Evolutionary conservation across 2,113 vertebrate genomes (phyloP), one percentile per base, ranked within the genome.

Genomic region (Myiagra hebetior): DNA sequence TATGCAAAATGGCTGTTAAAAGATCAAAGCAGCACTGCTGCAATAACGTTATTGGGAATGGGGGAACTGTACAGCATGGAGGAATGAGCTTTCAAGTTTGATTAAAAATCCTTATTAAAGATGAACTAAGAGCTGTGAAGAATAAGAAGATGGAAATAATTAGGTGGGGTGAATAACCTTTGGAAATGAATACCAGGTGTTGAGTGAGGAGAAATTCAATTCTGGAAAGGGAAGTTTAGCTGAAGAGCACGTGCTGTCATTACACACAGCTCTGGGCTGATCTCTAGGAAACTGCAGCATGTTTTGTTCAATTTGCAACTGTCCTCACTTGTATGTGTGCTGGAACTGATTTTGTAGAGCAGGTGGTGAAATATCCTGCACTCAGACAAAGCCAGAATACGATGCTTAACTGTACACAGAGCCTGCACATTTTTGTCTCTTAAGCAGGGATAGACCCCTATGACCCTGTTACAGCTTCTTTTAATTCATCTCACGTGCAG

Each of bases 1-100:
- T 96, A 95, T 97, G 97, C 97, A 97, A 97, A 97, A 95, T 95
- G 91, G 85, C 91, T 93, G 91, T 97, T 95, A 97, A 91, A 91
- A 96, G 95, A 97, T 97, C 97, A 97, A 97, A 97, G 96, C 90
- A 83, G 67, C 90, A 73, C 65, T 96, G 93, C 93, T 92, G 84
- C 82, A 91, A 89, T 94, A 95, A 90, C 23, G 24, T 89, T 96
- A 89, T 53, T 88, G 73, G 80, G 74, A 85, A 86, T 20, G n/a
- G 83, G 86, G 75, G 67, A 91, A 93, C 90, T 76, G 60, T 94
- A 65, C 87, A 72, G 82, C 64, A 79, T 28, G 53, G 84, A 96
- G 78, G 87, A 94, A 96, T 88, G 75, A 93, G 93, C 97, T 96
- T 97, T 96, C 81, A 91, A 84, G 87, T 95, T 94, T 91, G 95